Evolutionary conservation across 92 coral and sea anemone genomes (phyloP).

Genomic region (Hydrozoanthus gracilis): DNA sequence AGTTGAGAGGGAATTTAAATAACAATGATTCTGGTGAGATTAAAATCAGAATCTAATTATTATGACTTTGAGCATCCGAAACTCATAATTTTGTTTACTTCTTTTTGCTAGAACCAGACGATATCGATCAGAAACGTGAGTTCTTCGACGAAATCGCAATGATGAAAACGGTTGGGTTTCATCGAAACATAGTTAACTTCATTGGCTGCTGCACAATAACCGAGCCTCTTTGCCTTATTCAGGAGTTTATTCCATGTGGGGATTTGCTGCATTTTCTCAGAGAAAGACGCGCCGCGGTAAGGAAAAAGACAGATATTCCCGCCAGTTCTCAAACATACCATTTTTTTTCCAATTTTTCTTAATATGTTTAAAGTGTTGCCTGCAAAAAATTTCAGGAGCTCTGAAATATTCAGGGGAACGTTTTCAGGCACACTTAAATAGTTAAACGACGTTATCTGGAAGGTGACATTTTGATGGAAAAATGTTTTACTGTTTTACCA

Average conservation of each 20-base stretch:
- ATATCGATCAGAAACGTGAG: conserved; percentile 26
- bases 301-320: not conserved
- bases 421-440: too few relatives aligned
- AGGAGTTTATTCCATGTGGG: conserved; percentile 37
- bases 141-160: conserved; percentile 41
- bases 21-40: not conserved
- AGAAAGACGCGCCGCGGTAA: conserved; percentile 25
- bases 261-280: conserved; percentile 44
- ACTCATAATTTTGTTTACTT: too few relatives aligned
- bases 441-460: too few relatives aligned
- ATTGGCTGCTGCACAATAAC: conserved; percentile 38
- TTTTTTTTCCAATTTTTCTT: too few relatives aligned
- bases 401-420: too few relatives aligned
- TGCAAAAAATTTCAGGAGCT: too few relatives aligned
- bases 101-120: conserved; percentile 17
- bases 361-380: too few relatives aligned
- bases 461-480: too few relatives aligned
- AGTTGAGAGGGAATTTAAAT: too few relatives aligned
- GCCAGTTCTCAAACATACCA: too few relatives aligned
- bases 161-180: conserved; percentile 45
- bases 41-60: not conserved
- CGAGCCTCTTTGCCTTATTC: conserved; percentile 33
- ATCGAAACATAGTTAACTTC: conserved; percentile 36
- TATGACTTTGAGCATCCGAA: not conserved
- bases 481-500: too few relatives aligned